Evolutionary conservation across 2,113 vertebrate species (phyloP), one percentile per base, ranked within the genome.

Genomic region (Lamprotornis superbus): DNA sequence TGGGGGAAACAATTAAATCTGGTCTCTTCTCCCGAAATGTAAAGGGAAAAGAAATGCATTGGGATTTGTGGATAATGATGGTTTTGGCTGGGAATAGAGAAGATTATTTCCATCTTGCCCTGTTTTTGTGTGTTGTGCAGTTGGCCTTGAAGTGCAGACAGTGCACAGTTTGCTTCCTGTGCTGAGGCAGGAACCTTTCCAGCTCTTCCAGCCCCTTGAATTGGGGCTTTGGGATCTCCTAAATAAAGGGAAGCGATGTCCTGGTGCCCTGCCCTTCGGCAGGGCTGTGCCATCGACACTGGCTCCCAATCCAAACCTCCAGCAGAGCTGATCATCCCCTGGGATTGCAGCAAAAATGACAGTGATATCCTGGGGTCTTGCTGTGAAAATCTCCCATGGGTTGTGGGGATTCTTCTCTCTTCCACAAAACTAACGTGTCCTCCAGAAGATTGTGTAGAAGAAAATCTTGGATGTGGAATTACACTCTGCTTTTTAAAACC

Each of bases 341-440:
- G 52, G 22, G 28, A 10, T 4, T 2, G 15, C 64, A 60, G 35
- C 49, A 30, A 6, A 33, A 52, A 49, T 31, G 73, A n/a, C 35
- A 60, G 50, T 2, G 9, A 24, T 23, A 6, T 5, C 3, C 16
- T 2, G 6, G 67, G 53, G 8, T 50, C 33, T 75, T 57, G 8
- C 10, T 16, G 20, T 31, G 61, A n/a, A 75, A 92, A 55, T 24
- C 44, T 86, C 47, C 19, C 5, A 1, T 10, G 5, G 7, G 5
- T 22, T 60, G 27, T 31, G 27, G 8, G 9, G 12, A n/a, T 60
- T 64, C 47, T 78, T n/a, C 49, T 60, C 63, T 78, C 17, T 57
- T 49, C 42, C 27, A 10, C 42, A 47, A 46, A 75, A 42, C 28
- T 6, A 2, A n/a, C 0, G 0, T 67, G 42, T 39, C 40, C 35